Base-by-base conservation (phyloP, 1,140 invertebrate genomes). In the Protaetia brevitarsis region DNA sequence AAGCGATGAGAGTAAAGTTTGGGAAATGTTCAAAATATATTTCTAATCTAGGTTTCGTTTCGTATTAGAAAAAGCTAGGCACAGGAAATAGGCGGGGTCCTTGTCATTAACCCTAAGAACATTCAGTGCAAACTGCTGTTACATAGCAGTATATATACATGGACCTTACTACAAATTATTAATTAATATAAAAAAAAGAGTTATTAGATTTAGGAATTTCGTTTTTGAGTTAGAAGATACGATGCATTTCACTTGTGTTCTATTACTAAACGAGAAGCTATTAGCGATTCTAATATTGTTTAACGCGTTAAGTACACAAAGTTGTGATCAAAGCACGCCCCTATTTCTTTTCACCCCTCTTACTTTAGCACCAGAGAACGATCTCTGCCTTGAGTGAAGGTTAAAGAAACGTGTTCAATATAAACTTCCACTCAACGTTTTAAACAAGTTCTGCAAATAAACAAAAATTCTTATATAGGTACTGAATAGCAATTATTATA, bases 51-150 rank as follows among this genome's bases (percentile, higher is more conserved):
- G 5, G 41, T 23, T 51, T 51, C 19, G 21, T 51, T 51, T 51
- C 19, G 41, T 51, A 51, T 51, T 51, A 51, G 41, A 71, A 71
- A 68, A 71, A 71, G 67, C 69, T 71, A 71, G 69, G 69, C 69
- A 71, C 69, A 71, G 69, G 69, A 68, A 71, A 68, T 67, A 71
- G 69, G 69, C 69, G 63, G 63, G 67, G 67, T 57, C 16, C 29
- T 56, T 51, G 19, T 51, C 41, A 51, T 37, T 64, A 57, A 56
- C 34, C 36, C 57, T 60, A 58, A 45, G 16, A 60, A 56, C 56
- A 59, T 58, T 58, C 64, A 58, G 64, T 57, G 27, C 51, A 11
- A 26, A 65, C 41, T 57, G 29, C 41, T 51, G 41, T 51, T 51
- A 26, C 5, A 51, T 51, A 51, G 41, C 41, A 51, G 41, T 23